Evolutionary conservation across 35 echinoderm and acorn worm species (phyloP).

Genomic region (Hemicentrotus pulcherrimus): DNA sequence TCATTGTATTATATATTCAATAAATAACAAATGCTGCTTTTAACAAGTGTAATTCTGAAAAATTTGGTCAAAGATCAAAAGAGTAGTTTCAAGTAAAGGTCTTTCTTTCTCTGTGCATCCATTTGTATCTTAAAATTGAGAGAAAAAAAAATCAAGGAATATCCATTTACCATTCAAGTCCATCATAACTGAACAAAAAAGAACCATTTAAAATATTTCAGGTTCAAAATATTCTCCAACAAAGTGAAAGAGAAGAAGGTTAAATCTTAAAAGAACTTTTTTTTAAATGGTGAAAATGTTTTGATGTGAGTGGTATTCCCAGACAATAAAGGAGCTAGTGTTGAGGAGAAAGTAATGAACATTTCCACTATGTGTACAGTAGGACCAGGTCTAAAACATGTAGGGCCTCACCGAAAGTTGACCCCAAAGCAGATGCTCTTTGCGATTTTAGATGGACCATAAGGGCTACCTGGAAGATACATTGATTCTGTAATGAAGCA

Average conservation of each 20-base stretch:
- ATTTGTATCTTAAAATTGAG: no score
- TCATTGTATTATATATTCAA: no score
- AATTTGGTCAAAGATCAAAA: no score
- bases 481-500: slow-evolving; percentile 12
- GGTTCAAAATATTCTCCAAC: background rate
- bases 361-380: background rate
- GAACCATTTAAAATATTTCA: background rate
- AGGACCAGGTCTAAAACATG: background rate
- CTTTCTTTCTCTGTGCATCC: no score
- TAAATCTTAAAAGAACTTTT: background rate
- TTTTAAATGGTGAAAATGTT: background rate
- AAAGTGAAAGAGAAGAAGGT: background rate
- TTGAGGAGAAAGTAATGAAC: background rate
- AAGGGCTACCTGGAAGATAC: background rate
- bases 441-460: background rate
- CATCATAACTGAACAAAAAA: background rate
- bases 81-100: no score
- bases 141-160: background rate
- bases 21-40: no score
- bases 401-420: background rate
- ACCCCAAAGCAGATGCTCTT: background rate
- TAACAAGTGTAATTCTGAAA: no score
- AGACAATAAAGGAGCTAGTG: background rate
- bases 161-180: background rate
- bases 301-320: background rate